phyloP scores from a whole-genome alignment of 2,797 vertebrate genomes.

The Sus cebifrons region DNA sequence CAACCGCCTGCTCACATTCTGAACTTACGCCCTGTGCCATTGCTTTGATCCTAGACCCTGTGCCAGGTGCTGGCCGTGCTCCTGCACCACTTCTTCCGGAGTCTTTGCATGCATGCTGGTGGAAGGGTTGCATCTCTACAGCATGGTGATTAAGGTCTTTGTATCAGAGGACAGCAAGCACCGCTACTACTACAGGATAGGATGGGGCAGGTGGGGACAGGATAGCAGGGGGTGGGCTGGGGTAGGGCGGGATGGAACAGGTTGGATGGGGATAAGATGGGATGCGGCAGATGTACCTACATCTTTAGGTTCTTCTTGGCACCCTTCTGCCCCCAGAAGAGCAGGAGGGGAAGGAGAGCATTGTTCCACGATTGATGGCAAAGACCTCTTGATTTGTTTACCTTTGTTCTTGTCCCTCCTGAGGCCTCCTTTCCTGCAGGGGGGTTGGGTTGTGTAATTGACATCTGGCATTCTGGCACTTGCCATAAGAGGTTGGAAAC shows the following conservation, averaged over 20 bases:
- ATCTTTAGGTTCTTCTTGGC: background rate
- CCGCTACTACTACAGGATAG: conserved; percentile 96
- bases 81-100: conserved; percentile 97
- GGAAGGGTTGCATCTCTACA: conserved; percentile 98
- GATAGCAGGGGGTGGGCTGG: accelerated
- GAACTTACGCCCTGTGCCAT: background rate
- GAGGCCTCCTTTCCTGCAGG: background rate
- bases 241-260: background rate
- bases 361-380: background rate
- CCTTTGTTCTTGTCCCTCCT: background rate
- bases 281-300: background rate
- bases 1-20: background rate
- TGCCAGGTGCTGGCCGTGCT: conserved; percentile 96
- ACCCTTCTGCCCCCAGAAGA: background rate
- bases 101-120: conserved; percentile 98
- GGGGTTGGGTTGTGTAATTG: background rate
- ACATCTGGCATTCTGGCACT: background rate
- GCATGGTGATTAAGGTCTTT: conserved; percentile 98
- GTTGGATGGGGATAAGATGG: accelerated
- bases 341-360: background rate
- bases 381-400: background rate
- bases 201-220: conserved; percentile 94
- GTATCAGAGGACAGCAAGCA: conserved; percentile 98
- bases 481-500: background rate
- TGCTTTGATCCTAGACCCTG: conserved; percentile 90